These are phyloP conservation scores for Rhinichthys osculus DNA, from an alignment of 2,797 vertebrate genomes.

Conservation along the genomic window DNA sequence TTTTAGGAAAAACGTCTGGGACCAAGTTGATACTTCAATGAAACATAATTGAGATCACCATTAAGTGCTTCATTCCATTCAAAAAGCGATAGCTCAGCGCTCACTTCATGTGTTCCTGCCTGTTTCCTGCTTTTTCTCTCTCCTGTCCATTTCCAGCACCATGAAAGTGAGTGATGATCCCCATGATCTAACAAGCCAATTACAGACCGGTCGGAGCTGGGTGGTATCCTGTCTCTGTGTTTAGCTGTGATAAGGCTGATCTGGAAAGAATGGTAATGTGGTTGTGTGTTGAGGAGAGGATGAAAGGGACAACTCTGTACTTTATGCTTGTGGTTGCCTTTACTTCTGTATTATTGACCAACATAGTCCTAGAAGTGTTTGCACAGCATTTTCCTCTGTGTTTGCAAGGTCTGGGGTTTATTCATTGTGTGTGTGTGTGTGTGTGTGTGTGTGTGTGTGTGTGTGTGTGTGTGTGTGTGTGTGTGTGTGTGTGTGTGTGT, in stretches of 20 bases:
- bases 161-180: conserved; percentile 31
- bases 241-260: conserved; percentile 70
- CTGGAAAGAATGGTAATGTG: conserved; percentile 67
- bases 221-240: conserved; percentile 61
- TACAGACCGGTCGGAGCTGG: conserved; percentile 13
- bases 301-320: conserved; percentile 5
- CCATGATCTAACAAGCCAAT: conserved; percentile 47
- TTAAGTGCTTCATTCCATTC: not conserved
- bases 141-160: conserved; percentile 25
- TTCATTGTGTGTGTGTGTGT: not conserved
- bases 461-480: too few relatives aligned
- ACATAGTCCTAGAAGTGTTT: not conserved
- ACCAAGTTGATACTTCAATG: not conserved
- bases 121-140: not conserved
- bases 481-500: too few relatives aligned
- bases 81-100: not conserved
- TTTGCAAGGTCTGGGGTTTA: not conserved
- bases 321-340: conserved; percentile 1
- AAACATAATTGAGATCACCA: not conserved
- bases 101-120: not conserved
- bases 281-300: conserved; percentile 56
- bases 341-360: conserved; percentile 8
- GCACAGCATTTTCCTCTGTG: not conserved
- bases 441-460: too few relatives aligned
- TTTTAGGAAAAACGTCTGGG: not conserved